Base-by-base conservation (phyloP, 2,797 vertebrate genomes). In the Lepidocolaptes lacrymiger region DNA sequence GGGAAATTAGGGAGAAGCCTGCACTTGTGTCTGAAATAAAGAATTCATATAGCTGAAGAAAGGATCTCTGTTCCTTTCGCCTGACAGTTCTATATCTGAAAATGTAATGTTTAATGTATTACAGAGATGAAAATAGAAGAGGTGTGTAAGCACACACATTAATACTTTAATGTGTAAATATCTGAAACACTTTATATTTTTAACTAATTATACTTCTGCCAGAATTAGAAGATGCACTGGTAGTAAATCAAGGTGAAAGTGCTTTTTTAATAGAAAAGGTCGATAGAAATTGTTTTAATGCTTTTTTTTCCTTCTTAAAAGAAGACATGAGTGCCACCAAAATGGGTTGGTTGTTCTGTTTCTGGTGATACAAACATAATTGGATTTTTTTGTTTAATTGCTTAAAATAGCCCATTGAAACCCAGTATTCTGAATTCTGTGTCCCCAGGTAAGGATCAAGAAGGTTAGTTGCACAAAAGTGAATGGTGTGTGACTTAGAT, bases 251-350 rank as follows among this genome's bases (percentile, higher is more conserved):
- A 43, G 22, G 36, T 58, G 23, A 82, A 89, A 91, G 22, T 67
- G 73, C 14, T 54, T 79, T 52, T 64, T 93, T 73, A 95, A 78
- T 80, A 91, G 23, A 43, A 67, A 85, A 94, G 24, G 63, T 89
- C 67, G 92, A 34, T 59, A 86, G 28, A 62, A 85, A 87, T 87
- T 24, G 28, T 68, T 95, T 93, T 73, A 89, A 72, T 63, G 10
- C 2, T 23, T 85, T 66, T 66, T 64, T 87, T 56, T 43, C 36
- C 14, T 69, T 75, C 43, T 51, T 81, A 67, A 73, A 77, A 72
- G 52, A 80, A 34, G 37, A 85, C 4, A 4, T 32, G 18, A 76
- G 48, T 56, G 32, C 37, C 30, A 63, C 76, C 23, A 55, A 62
- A 79, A 78, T 41, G 3, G 23, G 12, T 55, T 79, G 12, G 30